phyloP scores from a whole-genome alignment of 37 sponge, comb jelly and placozoan genomes.

The Agelas oroides region DNA sequence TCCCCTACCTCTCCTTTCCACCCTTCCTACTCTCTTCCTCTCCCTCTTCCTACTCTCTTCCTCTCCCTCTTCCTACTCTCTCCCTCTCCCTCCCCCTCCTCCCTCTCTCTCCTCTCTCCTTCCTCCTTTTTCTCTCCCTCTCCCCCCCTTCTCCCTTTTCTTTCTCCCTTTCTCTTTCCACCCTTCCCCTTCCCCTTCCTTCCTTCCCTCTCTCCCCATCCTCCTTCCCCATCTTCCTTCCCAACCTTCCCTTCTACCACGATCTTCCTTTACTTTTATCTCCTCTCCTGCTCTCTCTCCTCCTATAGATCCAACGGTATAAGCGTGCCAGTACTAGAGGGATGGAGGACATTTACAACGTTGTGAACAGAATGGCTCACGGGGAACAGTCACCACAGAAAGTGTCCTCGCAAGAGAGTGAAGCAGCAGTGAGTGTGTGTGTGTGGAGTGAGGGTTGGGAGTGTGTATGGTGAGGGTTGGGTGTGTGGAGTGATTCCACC shows the following conservation, averaged over 20 bases:
- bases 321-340: background rate
- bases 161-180: background rate
- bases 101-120: background rate
- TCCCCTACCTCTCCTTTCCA: background rate
- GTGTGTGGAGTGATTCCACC: too few species aligned
- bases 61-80: too few species aligned
- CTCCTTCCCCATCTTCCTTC: background rate
- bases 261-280: background rate
- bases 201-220: background rate
- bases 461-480: too few species aligned
- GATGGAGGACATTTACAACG: constrained; percentile 35
- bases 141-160: background rate
- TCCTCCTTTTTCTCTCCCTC: background rate
- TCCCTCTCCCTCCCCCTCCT: background rate
- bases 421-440: too few species aligned
- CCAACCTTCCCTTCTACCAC: background rate
- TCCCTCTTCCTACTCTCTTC: too few species aligned
- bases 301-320: constrained; percentile 3
- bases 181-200: background rate
- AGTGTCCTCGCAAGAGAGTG: too few species aligned
- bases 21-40: background rate
- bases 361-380: constrained; percentile 9
- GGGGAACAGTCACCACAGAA: too few species aligned
- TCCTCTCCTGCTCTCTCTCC: background rate
- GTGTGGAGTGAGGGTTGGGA: too few species aligned